These are phyloP conservation scores for Urophycis tenuis DNA, from an alignment of 2,797 vertebrate genomes.

Conservation along the genomic window DNA sequence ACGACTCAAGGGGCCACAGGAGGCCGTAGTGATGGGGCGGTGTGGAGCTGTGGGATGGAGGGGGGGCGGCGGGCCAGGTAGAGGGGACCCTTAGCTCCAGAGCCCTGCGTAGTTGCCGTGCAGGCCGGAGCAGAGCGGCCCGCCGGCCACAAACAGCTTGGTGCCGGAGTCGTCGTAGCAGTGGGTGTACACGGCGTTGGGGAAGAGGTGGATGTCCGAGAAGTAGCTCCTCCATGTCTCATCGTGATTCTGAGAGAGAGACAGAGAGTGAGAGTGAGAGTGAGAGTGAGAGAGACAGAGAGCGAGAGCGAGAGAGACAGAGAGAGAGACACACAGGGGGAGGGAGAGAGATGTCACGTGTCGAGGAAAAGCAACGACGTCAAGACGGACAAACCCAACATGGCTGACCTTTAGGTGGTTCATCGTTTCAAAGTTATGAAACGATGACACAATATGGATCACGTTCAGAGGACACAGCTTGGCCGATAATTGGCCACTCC, in stretches of 20 bases:
- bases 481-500: too few species aligned
- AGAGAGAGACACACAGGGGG: not conserved
- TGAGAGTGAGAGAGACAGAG: not conserved
- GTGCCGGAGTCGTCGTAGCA: constrained; percentile 97
- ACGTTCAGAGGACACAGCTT: too few species aligned
- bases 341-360: not conserved
- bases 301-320: not conserved
- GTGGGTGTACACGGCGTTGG: constrained; percentile 98
- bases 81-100: constrained; percentile 84
- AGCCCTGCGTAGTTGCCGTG: constrained; percentile 97
- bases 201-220: constrained; percentile 93
- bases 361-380: not conserved
- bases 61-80: constrained; percentile 13
- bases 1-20: constrained; percentile 27
- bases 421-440: not conserved
- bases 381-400: not conserved
- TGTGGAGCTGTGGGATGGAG: not conserved
- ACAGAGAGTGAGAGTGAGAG: not conserved
- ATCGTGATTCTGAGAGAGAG: constrained; percentile 83
- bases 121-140: constrained; percentile 94
- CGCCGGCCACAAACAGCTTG: constrained; percentile 96
- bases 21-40: constrained; percentile 25
- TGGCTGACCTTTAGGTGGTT: not conserved
- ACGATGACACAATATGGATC: not conserved
- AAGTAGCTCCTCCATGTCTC: constrained; percentile 99